Evolutionary conservation across 2,113 vertebrate species (phyloP), one percentile per base, ranked within the genome.

Genomic region (Lophochroa leadbeateri): DNA sequence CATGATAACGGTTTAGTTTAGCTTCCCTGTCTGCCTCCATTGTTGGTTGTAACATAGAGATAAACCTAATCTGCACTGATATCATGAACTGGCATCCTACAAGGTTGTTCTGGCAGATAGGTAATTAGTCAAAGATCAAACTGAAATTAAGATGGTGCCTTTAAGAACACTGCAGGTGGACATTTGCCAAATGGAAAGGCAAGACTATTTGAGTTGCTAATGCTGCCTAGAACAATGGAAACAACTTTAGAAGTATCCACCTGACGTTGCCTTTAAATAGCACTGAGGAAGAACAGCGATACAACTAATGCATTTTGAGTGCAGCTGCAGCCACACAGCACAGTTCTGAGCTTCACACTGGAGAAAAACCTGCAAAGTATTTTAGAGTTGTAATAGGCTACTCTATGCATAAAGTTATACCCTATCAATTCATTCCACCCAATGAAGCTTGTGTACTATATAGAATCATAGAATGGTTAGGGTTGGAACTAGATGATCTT

Each of bases 121-220:
- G 35, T 7, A 78, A 78, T 71, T 78, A 68, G 64, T 86, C 74
- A 64, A 55, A 89, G 65, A 43, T 16, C 1, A 2, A 74, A 86
- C 7, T 64, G 80, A 74, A 92, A 83, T 91, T 53, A 81, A 86
- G 77, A 84, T 43, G 33, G 27, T 92, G 70, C 47, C 86, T 63
- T 82, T 82, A 91, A 93, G 35, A 80, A 85, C 53, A 69, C 37
- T 58, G 46, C 41, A 74, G 35, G 37, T 44, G 64, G 71, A 70
- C 46, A 49, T 80, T 27, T 88, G 87, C 78, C 87, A 96, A 68
- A 92, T 46, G 31, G 81, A 94, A 90, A 7, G 31, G 50, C 61
- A 88, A 82, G 41, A 70, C 25, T 58, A 90, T 86, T 88, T 80
- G 63, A 70, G 44, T 82, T 87, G 84, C 82, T 96, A 94, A 95